Base-by-base conservation (phyloP, 2,113 vertebrate species). In the Nettapus auritus region DNA sequence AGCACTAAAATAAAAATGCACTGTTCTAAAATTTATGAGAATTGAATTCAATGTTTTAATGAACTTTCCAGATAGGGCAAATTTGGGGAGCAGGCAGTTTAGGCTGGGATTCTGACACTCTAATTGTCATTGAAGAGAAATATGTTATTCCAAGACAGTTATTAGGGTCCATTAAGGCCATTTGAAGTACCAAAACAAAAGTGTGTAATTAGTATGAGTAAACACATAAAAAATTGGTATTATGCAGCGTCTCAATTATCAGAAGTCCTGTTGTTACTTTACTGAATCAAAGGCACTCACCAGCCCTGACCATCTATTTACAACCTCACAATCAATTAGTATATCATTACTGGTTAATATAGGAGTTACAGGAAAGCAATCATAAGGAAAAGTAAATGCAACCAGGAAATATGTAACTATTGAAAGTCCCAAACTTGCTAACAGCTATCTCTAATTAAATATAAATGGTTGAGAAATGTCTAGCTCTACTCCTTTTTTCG, bases 361-460 rank as follows among this genome's bases (percentile, higher is more conserved):
- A 80, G 86, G 71, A 91, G 11, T 96, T 95, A 96, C 89, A 96
- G 90, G 91, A 96, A 97, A 93, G 42, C 38, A 60, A 42, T 42
- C 44, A 53, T 71, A 81, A 86, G 60, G 42, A 77, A 91, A 91
- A 93, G 86, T 18, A 91, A 95, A 88, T 0, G 29, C 28, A 83
- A 75, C 56, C 88, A 93, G 85, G 68, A 96, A 93, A 86, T 22
- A 90, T 3, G 70, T 28, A 86, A 38, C 88, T 81, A 91, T 34
- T 83, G 63, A 60, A 83, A 91, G 52, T 44, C 56, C 7, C 59
- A 76, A 42, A 67, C 44, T 63, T 80, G 67, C 67, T 97, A 95
- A 95, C 88, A 31, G 70, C 59, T 85, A 85, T 56, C 91, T 85
- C 84, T 89, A 88, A 96, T 95, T 50, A 95, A 95, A 95, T 91